A percentile compares a stretch with the other conserved stretches of the same genome.
phyloP scores from a whole-genome alignment of 2,113 vertebrate genomes.

The Circaetus gallicus region DNA sequence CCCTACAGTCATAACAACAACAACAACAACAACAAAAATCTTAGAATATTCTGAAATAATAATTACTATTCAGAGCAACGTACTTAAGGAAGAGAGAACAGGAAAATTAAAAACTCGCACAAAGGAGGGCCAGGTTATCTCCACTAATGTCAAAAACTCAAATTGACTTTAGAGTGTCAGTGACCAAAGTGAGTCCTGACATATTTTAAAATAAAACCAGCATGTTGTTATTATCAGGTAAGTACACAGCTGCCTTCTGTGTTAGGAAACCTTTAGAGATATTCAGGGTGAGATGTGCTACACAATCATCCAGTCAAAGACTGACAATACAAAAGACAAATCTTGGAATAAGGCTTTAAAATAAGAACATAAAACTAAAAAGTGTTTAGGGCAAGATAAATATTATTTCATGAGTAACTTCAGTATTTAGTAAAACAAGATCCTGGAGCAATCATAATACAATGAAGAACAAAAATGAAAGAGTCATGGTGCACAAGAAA shows the following conservation, averaged over 20 bases:
- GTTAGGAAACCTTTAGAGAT: slow-evolving; percentile 33
- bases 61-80: not conserved
- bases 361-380: slow-evolving; percentile 15
- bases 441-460: not conserved
- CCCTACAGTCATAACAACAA: not conserved
- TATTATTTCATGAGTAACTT: slow-evolving; percentile 8
- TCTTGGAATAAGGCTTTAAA: slow-evolving; percentile 23
- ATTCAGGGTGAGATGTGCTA: slow-evolving; percentile 1
- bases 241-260: slow-evolving; percentile 26
- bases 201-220: not conserved
- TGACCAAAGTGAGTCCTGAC: slow-evolving; percentile 4
- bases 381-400: not conserved
- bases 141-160: not conserved
- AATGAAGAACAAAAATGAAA: slow-evolving; percentile 18
- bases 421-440: slow-evolving; percentile 20
- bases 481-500: not conserved
- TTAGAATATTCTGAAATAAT: not conserved
- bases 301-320: slow-evolving; percentile 16
- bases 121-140: not conserved
- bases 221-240: not conserved
- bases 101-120: not conserved
- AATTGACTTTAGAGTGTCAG: not conserved
- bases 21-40: not conserved
- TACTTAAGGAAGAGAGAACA: not conserved
- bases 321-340: slow-evolving; percentile 7